Base-by-base conservation (phyloP, 2,113 vertebrate species). In the Pholis gunnellus region DNA sequence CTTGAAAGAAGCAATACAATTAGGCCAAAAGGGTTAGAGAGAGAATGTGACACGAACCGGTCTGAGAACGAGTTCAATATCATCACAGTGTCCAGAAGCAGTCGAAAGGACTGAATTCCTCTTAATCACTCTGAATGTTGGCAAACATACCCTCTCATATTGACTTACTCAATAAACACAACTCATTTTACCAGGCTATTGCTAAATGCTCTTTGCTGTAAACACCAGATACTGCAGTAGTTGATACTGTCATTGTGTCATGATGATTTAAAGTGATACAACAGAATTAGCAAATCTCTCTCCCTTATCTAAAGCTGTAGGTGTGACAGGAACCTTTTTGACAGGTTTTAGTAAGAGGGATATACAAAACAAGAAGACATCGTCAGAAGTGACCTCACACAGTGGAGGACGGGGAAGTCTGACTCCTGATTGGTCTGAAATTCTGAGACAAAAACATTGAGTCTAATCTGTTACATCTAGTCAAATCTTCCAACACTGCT, bases 401-500 rank as follows among this genome's bases (percentile, higher is more conserved):
- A 36, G n/a, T 60, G 25, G 25, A 27, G 4, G 48, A 56, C 20
- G 1, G 15, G 0, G 5, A 38, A 6, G 9, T 36, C 8, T 57
- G 25, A 29, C 44, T 38, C 22, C 31, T 60, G 42, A 60, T 8
- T 22, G 65, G n/a, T 57, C 54, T 48, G 42, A 44, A 46, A 46
- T 17, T 46, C 22, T 52, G 1, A 52, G 8, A 52, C 20, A 22
- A 6, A 20, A 34, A 61, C 4, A 1, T 22, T 29, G n/a, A 54
- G 20, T 69, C 25, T 25, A 76, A 66, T 60, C 75, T 48, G 64
- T 63, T 44, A 68, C 13, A 63, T 70, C 6, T 31, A 67, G 61
- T 48, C 18, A 46, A 31, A 65, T 25, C 25, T 64, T 56, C n/a
- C 9, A 63, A 40, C 1, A 34, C 5, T 7, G 27, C 20, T 46